Conservation (phyloP, 2,797 vertebrate species). For the Chrysocyon brachyurus region DNA sequence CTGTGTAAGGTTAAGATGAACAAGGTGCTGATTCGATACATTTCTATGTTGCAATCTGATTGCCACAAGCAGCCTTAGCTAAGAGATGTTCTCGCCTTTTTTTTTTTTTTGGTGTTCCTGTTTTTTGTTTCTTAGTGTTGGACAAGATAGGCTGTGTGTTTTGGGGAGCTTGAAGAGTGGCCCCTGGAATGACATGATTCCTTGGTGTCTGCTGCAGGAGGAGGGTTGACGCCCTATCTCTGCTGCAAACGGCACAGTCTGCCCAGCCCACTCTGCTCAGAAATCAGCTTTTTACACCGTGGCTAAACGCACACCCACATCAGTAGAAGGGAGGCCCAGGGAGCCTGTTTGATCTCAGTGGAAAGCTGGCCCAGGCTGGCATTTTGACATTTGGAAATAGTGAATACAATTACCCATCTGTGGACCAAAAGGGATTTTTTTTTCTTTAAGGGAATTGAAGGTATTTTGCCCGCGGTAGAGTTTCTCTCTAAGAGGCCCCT, state of each 20-base stretch:
- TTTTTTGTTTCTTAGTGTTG: background rate
- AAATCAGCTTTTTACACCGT: background rate
- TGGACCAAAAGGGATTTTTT: conserved; percentile 72
- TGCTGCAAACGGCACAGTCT: background rate
- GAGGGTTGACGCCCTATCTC: fast-evolving
- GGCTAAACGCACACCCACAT: background rate
- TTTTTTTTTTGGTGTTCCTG: background rate
- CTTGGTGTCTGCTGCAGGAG: fast-evolving
- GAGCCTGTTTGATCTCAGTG: conserved; percentile 77
- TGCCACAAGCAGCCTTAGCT: background rate
- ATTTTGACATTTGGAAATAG: conserved; percentile 83
- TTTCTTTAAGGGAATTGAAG: conserved; percentile 61
- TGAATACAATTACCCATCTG: conserved; percentile 82
- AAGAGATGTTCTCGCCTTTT: background rate
- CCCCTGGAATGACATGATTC: background rate
- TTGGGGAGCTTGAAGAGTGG: background rate
- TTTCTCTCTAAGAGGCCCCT: conserved; percentile 72
- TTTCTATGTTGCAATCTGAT: background rate
- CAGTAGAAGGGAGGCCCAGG: conserved; percentile 31
- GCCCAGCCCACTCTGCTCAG: background rate
- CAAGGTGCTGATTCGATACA: too few species aligned
- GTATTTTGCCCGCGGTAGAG: conserved; percentile 76
- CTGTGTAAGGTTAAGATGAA: background rate
- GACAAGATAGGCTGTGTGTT: fast-evolving
- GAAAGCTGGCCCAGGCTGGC: conserved; percentile 71